These are phyloP conservation scores for Hycleus cichorii DNA, from an alignment of 1,140 invertebrate species.

Conservation along the genomic window DNA sequence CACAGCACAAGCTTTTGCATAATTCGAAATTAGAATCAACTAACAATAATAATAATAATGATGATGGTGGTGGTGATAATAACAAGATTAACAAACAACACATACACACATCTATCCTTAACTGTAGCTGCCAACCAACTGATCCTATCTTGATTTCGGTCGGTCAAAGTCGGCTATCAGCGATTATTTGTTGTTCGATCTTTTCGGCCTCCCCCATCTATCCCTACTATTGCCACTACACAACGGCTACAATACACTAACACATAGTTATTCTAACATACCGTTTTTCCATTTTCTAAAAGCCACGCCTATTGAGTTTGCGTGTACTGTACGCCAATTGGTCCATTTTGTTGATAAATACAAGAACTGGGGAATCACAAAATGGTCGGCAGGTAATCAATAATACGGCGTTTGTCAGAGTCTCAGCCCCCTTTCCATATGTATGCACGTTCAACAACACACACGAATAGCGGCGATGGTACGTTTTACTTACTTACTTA, in stretches of 20 bases:
- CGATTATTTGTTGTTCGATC: conserved; percentile 19
- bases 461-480: too few species aligned
- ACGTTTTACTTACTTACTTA: too few species aligned
- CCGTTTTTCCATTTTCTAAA: neutral
- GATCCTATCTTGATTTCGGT: conserved; percentile 7
- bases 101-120: conserved; percentile 1
- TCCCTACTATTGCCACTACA: neutral
- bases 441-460: neutral
- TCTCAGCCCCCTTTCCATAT: conserved; percentile 9
- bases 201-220: neutral
- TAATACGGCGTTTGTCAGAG: conserved; percentile 20
- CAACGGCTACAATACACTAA: too few species aligned
- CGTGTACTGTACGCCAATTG: conserved; percentile 25
- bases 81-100: too few species aligned
- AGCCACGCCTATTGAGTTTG: conserved; percentile 28
- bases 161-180: conserved; percentile 14
- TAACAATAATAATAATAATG: neutral
- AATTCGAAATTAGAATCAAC: neutral
- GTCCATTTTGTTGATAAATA: conserved; percentile 24
- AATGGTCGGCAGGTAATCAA: conserved; percentile 41
- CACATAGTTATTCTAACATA: too few species aligned
- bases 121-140: conserved; percentile 13
- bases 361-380: conserved; percentile 31
- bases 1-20: too few species aligned
- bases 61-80: too few species aligned